Percentiles rank a stretch among this genome's conserved stretches.
These are phyloP conservation scores for Zaprionus capensis DNA, from an alignment of 1,140 invertebrate species.

Conservation along the genomic window DNA sequence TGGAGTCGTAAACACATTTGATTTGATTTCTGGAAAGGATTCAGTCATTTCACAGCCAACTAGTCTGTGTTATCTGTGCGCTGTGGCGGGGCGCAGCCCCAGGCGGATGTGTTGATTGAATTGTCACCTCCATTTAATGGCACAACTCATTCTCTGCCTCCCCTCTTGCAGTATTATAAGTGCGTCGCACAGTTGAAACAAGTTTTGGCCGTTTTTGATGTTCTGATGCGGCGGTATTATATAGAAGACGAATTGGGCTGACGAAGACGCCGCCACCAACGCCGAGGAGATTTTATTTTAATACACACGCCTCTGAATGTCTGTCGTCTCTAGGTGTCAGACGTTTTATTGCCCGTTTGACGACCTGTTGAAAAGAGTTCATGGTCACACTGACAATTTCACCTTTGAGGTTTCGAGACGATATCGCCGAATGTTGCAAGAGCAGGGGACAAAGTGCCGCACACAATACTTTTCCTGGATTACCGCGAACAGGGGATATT, in stretches of 20 bases:
- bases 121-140: slow-evolving; percentile 78
- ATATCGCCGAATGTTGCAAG: slow-evolving; percentile 13
- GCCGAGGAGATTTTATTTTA: slow-evolving; percentile 36
- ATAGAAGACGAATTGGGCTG: slow-evolving; percentile 43
- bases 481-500: neutral
- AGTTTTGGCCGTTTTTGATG: slow-evolving; percentile 60
- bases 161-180: neutral
- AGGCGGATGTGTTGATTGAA: slow-evolving; percentile 74
- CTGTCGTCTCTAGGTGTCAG: slow-evolving; percentile 72
- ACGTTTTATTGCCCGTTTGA: slow-evolving; percentile 72
- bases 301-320: slow-evolving; percentile 1
- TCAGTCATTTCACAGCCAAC: slow-evolving; percentile 48
- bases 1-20: slow-evolving; percentile 73
- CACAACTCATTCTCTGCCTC: slow-evolving; percentile 18
- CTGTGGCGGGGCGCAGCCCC: slow-evolving; percentile 29
- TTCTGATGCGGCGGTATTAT: slow-evolving; percentile 37
- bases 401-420: slow-evolving; percentile 30
- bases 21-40: slow-evolving; percentile 81
- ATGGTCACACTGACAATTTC: slow-evolving; percentile 62
- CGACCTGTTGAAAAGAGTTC: slow-evolving; percentile 76
- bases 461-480: slow-evolving; percentile 1
- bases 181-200: slow-evolving; percentile 49
- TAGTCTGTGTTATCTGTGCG: neutral
- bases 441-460: neutral
- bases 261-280: slow-evolving; percentile 52